These are phyloP conservation scores for Ladona fulva DNA, from an alignment of 1,140 invertebrate genomes.

Conservation along the genomic window DNA sequence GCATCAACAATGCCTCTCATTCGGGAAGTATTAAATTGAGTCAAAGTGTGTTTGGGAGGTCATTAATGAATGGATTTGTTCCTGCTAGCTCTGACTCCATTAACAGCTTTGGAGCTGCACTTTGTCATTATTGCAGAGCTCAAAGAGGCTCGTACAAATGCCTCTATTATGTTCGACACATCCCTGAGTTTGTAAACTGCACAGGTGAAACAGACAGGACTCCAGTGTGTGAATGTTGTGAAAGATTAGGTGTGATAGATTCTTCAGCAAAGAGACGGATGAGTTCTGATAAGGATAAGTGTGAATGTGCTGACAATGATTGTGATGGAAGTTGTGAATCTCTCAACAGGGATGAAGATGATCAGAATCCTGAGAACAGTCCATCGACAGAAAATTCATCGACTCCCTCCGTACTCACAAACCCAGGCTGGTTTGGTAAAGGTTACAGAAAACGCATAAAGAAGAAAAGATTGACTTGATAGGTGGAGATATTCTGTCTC, in stretches of 20 bases:
- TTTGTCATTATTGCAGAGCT: neutral
- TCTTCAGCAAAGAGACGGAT: neutral
- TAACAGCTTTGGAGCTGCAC: neutral
- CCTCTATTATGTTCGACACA: neutral
- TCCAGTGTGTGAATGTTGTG: neutral
- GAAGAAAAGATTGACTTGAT: neutral
- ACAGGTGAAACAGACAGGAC: neutral
- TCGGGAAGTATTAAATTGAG: neutral
- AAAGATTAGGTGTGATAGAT: neutral
- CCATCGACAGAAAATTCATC: constrained; percentile 29
- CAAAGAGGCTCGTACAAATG: neutral
- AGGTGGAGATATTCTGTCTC: neutral
- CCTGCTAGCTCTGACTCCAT: neutral
- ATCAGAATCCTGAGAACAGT: constrained; percentile 16
- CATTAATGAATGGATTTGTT: neutral
- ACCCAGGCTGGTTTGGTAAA: constrained; percentile 57
- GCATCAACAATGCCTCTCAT: too few species aligned
- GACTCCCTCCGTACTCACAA: constrained; percentile 33
- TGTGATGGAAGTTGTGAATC: constrained; percentile 14
- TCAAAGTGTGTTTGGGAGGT: neutral
- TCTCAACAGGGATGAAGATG: constrained; percentile 18
- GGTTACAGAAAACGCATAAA: constrained; percentile 39
- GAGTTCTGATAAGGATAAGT: neutral
- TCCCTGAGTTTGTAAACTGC: neutral
- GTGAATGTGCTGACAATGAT: neutral